Evolutionary conservation across 2,797 vertebrate genomes (phyloP).

Genomic region (Eptatretus atami): DNA sequence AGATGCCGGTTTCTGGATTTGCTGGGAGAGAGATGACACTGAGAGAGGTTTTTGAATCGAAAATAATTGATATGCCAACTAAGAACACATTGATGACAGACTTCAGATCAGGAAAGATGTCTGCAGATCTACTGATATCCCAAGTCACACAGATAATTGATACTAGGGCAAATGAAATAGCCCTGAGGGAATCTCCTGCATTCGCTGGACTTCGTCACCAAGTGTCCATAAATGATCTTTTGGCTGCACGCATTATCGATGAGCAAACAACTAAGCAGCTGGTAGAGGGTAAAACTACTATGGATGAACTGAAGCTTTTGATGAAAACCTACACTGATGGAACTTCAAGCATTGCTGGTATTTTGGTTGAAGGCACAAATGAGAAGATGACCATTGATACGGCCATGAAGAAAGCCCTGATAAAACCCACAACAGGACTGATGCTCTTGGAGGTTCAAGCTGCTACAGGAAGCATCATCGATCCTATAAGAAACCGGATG

Average conservation of each 20-base stretch:
- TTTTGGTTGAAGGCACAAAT: constrained; percentile 12
- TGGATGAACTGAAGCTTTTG: constrained; percentile 6
- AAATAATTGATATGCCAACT: neutral
- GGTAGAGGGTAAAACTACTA: constrained; percentile 9
- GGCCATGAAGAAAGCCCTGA: constrained; percentile 12
- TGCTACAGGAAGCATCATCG: constrained; percentile 26
- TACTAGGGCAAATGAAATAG: neutral
- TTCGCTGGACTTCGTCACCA: constrained; percentile 16
- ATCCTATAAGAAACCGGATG: constrained; percentile 24
- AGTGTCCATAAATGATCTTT: constrained; percentile 14
- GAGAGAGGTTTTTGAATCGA: neutral
- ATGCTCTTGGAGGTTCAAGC: constrained; percentile 43
- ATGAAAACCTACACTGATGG: constrained; percentile 15
- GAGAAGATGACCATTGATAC: constrained; percentile 15
- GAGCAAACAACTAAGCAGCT: constrained; percentile 9
- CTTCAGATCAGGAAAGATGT: neutral
- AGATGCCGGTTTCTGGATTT: too few species aligned
- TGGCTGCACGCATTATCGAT: constrained; percentile 12
- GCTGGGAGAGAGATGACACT: neutral
- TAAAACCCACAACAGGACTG: constrained; percentile 14
- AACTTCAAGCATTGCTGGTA: constrained; percentile 9
- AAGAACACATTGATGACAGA: neutral
- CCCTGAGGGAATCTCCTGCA: constrained; percentile 7
- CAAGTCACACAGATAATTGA: neutral
- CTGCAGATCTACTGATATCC: neutral